These are phyloP conservation scores for Thryonomys swinderianus DNA, from an alignment of 2,113 vertebrate species.

Conservation along the genomic window DNA sequence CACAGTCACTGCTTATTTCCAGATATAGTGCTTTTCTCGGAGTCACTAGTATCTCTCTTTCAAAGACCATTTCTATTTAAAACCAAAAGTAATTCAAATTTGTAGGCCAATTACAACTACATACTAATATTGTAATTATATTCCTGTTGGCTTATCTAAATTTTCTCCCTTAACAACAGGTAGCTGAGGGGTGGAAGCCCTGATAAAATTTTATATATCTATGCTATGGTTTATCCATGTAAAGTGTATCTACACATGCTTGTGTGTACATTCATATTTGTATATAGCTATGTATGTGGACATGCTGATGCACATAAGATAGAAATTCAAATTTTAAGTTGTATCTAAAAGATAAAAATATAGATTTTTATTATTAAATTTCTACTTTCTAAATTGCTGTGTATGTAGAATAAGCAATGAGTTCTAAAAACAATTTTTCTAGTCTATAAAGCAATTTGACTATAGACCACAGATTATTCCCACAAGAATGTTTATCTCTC, in stretches of 20 bases:
- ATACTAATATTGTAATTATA: neutral
- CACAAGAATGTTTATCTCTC: neutral
- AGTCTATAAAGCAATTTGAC: neutral
- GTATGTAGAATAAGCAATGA: neutral
- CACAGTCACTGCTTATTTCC: neutral
- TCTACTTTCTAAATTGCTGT: conserved; percentile 13
- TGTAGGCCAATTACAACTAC: neutral
- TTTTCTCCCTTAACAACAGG: neutral
- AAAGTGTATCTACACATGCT: neutral
- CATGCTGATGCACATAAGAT: neutral
- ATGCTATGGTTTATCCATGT: neutral
- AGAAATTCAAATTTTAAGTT: neutral
- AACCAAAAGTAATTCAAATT: conserved; percentile 28
- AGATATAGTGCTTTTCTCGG: conserved; percentile 14
- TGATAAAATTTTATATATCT: neutral
- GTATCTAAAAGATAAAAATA: neutral
- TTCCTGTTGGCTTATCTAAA: neutral
- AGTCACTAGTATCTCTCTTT: neutral
- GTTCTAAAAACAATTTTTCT: neutral
- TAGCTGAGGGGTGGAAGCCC: neutral
- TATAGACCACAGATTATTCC: neutral
- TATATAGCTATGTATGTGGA: neutral
- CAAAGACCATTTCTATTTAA: conserved; percentile 4
- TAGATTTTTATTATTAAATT: neutral
- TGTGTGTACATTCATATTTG: neutral